phyloP scores from a whole-genome alignment of 2,797 vertebrate species.

The Galagoides demidoff region DNA sequence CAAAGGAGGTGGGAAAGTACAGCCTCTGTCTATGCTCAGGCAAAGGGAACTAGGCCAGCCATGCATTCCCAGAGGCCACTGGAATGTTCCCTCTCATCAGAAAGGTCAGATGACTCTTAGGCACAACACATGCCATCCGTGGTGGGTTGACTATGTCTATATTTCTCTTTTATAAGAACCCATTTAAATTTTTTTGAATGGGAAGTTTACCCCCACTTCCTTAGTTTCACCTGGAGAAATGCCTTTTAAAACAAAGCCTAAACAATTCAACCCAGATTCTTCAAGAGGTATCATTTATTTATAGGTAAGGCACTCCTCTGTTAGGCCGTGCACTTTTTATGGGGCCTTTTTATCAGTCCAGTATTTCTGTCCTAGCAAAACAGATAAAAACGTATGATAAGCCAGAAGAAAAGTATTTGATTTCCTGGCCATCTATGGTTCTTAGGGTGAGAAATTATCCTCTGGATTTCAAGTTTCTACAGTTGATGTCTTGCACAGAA shows the following conservation, averaged over 20 bases:
- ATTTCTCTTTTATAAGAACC: neutral
- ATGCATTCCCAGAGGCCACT: neutral
- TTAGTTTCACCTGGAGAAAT: neutral
- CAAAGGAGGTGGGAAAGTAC: neutral
- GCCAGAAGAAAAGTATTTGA: conserved; percentile 11
- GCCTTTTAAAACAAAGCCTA: neutral
- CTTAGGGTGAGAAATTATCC: conserved; percentile 59
- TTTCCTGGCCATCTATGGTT: conserved; percentile 49
- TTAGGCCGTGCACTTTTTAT: neutral
- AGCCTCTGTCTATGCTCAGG: neutral
- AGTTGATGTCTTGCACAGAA: neutral
- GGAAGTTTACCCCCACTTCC: neutral
- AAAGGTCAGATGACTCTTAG: neutral
- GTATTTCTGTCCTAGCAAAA: neutral
- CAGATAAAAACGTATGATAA: conserved; percentile 3
- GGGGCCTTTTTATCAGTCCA: neutral
- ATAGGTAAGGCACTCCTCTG: neutral
- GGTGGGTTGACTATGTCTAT: no score
- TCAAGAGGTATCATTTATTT: neutral
- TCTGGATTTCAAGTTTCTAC: conserved; percentile 37
- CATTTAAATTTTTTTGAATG: conserved; percentile 12
- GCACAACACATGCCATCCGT: neutral
- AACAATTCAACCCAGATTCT: neutral
- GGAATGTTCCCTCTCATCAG: neutral
- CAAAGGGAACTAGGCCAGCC: neutral